A percentile compares a stretch with the other conserved stretches of the same genome.
Evolutionary conservation across 2,113 vertebrate genomes (phyloP).

Genomic region (Gnathonemus longibarbis): DNA sequence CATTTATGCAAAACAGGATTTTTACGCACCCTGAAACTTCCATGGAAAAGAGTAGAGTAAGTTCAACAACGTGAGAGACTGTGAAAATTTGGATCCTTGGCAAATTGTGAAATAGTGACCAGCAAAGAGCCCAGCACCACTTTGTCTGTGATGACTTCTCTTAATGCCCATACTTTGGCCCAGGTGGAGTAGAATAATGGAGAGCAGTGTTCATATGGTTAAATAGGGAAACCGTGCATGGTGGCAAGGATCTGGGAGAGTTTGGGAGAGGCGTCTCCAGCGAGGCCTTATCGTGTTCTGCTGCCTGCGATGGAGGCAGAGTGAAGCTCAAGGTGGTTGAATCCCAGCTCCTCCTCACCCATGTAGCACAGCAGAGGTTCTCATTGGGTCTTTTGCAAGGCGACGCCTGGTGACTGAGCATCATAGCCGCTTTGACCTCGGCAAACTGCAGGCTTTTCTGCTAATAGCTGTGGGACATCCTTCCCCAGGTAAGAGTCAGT

Average conservation of each 20-base stretch:
- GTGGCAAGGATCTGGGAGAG: not conserved
- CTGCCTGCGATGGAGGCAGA: not conserved
- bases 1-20: not conserved
- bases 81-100: not conserved
- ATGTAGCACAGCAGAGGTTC: not conserved
- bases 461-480: not conserved
- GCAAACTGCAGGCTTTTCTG: not conserved
- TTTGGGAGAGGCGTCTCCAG: not conserved
- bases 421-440: not conserved
- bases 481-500: not conserved
- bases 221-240: not conserved
- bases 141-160: not conserved
- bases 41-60: not conserved
- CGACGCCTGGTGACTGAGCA: not conserved
- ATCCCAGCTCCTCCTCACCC: not conserved
- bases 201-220: not conserved
- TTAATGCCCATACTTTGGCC: not conserved
- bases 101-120: not conserved
- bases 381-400: not conserved
- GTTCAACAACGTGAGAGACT: not conserved
- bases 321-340: not conserved
- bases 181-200: not conserved
- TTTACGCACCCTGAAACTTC: not conserved
- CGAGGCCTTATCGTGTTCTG: not conserved
- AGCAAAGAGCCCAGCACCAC: not conserved